These are phyloP conservation scores for Calliopum simillimum DNA, from an alignment of 2,888 invertebrate genomes.

Conservation along the genomic window DNA sequence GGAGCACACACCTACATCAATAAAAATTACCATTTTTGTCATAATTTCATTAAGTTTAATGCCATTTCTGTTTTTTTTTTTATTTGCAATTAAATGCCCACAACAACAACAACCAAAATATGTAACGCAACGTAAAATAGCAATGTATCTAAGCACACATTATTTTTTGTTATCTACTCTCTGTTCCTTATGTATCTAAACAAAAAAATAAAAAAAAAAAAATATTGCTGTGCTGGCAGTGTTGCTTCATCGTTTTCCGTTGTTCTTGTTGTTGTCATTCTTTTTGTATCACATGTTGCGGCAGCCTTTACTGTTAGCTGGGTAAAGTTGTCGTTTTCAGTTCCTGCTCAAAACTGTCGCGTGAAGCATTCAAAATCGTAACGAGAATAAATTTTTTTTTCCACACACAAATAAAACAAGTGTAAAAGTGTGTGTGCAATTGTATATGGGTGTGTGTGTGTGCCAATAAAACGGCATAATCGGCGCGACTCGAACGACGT, in stretches of 20 bases:
- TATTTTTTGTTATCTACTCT: too few species aligned
- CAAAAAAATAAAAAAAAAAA: not conserved
- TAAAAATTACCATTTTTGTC: too few species aligned
- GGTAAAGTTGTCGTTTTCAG: not conserved
- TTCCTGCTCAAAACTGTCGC: constrained; percentile 25
- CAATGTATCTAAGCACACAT: constrained; percentile 13
- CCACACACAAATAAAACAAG: too few species aligned
- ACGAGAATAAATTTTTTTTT: not conserved
- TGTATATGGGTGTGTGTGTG: not conserved
- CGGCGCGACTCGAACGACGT: too few species aligned
- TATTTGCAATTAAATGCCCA: too few species aligned
- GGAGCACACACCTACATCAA: too few species aligned
- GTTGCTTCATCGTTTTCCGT: not conserved
- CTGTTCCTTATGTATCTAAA: not conserved
- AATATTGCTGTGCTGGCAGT: not conserved
- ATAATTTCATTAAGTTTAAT: too few species aligned
- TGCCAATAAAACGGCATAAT: too few species aligned
- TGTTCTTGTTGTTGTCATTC: constrained; percentile 38
- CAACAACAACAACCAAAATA: not conserved
- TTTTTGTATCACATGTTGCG: constrained; percentile 23
- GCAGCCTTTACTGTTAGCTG: constrained; percentile 27
- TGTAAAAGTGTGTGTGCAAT: not conserved
- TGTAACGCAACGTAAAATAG: not conserved
- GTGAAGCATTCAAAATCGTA: constrained; percentile 15
- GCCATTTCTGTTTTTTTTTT: too few species aligned